Evolutionary conservation across 2,113 vertebrate genomes (phyloP).

Genomic region (Todiramphus saurophagus): DNA sequence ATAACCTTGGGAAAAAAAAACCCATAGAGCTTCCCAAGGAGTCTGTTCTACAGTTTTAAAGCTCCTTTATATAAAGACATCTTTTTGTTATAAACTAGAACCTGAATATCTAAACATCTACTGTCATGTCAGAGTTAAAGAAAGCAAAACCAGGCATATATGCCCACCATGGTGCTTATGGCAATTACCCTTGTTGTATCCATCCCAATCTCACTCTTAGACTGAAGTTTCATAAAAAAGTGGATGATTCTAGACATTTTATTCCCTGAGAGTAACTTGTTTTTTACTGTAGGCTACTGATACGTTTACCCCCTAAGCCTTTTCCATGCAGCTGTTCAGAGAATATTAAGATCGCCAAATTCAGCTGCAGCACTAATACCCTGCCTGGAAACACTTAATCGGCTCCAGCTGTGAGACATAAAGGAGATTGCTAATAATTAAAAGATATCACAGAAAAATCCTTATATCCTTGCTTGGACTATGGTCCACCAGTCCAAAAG

Average conservation of each 20-base stretch:
- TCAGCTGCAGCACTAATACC: not conserved
- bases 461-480: not conserved
- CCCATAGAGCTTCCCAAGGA: slow-evolving; percentile 26
- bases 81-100: not conserved
- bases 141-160: not conserved
- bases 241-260: not conserved
- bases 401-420: not conserved
- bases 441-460: not conserved
- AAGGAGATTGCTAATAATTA: not conserved
- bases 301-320: not conserved
- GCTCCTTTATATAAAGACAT: slow-evolving; percentile 1
- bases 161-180: not conserved
- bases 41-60: slow-evolving; percentile 11
- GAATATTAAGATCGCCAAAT: not conserved
- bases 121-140: not conserved
- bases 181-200: not conserved
- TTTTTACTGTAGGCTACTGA: not conserved
- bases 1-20: slow-evolving; percentile 16
- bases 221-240: not conserved
- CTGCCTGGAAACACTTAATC: not conserved
- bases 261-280: not conserved
- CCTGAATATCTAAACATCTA: not conserved
- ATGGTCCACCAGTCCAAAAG: not conserved
- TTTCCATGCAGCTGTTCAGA: not conserved
- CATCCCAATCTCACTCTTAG: not conserved